Base-by-base conservation (phyloP, 2,888 invertebrate species). In the Prostheceraeus crozeri region DNA sequence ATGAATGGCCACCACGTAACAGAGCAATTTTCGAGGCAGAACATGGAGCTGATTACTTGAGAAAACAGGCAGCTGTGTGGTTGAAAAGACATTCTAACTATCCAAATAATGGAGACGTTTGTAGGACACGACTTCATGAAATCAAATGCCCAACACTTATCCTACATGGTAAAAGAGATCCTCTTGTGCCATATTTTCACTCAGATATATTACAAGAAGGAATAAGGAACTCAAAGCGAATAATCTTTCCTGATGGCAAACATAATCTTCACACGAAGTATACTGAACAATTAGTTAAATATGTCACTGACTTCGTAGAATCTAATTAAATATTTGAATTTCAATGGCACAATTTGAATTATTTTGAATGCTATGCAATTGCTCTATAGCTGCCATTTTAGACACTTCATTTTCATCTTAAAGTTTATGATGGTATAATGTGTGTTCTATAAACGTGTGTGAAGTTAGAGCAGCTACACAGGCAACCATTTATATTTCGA, bases 231-330 rank as follows among this genome's bases (percentile, higher is more conserved):
- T 53, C 53, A 33, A 21, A 35, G 46, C 23, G 23, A 6, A 31
- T 53, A 11, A 19, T 53, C 1, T 53, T 25, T 68, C 84, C 85
- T 1, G 83, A 87, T 6, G 89, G 89, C 4, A 87, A 86, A 68
- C 90, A 90, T 74, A 88, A 89, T 70, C 80, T 89, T 25, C 89
- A 90, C 72, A 73, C 89, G 54, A 80, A 82, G 65, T 88, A 85
- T 72, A 81, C 85, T 0, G 82, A 85, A 25, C 84, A 87, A 70
- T 89, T 90, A 70, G 88, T 89, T 72, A 78, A 80, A 64, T 19
- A n/a, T 14, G 72, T 84, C 35, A 84, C 86, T 0, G 82, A 84
- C 66, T 53, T 53, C n/a, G n/a, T n/a, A n/a, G n/a, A n/a, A n/a
- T n/a, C n/a, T n/a, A n/a, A n/a, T n/a, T n/a, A n/a, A n/a, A n/a